A percentile compares a stretch with the other conserved stretches of the same genome.
These are phyloP conservation scores for Raphicerus campestris DNA, from an alignment of 2,113 vertebrate species.

Conservation along the genomic window DNA sequence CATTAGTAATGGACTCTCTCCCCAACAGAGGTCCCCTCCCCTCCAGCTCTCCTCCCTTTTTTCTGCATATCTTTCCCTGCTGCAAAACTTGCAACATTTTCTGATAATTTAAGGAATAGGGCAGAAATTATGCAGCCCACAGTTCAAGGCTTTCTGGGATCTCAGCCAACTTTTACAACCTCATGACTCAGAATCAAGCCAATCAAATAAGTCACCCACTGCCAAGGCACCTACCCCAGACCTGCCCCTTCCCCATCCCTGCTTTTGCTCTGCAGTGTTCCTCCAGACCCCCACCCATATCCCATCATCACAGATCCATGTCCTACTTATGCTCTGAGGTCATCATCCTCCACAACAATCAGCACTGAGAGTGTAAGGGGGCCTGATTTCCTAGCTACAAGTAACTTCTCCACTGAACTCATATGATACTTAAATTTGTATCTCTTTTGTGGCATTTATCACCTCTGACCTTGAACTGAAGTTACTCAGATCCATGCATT, in stretches of 20 bases:
- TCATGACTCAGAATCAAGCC: neutral
- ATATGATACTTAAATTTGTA: neutral
- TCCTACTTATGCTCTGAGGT: neutral
- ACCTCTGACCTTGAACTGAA: neutral
- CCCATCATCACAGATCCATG: neutral
- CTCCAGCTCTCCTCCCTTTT: neutral
- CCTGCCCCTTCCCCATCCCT: neutral
- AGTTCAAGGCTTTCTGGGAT: neutral
- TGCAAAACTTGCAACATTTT: neutral
- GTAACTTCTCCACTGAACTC: neutral
- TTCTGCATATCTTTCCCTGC: neutral
- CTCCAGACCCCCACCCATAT: neutral
- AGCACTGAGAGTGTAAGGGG: neutral
- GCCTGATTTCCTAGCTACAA: neutral
- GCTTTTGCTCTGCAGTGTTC: neutral
- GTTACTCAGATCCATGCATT: neutral
- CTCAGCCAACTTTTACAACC: neutral
- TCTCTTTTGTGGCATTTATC: neutral
- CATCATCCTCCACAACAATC: neutral
- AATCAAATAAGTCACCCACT: neutral
- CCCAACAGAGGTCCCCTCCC: neutral
- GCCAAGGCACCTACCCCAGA: neutral
- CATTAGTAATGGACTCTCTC: neutral
- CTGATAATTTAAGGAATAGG: neutral
- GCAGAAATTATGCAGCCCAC: neutral